A percentile compares a stretch with the other conserved stretches of the same genome.
These are phyloP conservation scores for Ciconia boyciana DNA, from an alignment of 2,113 vertebrate species.

Conservation along the genomic window DNA sequence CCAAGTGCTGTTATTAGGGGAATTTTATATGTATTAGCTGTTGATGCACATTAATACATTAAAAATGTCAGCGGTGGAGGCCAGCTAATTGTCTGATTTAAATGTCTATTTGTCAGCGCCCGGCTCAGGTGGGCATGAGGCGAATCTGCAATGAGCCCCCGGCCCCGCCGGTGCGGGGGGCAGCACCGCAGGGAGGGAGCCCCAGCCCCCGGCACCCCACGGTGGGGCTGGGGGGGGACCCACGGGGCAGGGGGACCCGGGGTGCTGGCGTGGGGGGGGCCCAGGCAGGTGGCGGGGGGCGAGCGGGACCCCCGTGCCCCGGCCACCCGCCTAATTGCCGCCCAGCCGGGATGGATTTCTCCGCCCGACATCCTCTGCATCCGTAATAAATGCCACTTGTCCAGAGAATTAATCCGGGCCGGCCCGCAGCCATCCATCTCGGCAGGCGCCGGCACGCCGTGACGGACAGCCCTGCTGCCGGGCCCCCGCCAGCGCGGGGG, in stretches of 20 bases:
- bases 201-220: neutral
- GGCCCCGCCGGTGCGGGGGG: neutral
- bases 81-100: constrained; percentile 80
- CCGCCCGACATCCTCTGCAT: constrained; percentile 73
- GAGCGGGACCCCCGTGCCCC: neutral
- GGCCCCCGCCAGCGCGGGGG: neutral
- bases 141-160: constrained; percentile 59
- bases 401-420: constrained; percentile 63
- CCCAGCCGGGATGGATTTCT: constrained; percentile 72
- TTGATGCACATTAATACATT: constrained; percentile 69
- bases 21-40: constrained; percentile 60
- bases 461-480: neutral
- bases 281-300: neutral
- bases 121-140: constrained; percentile 55
- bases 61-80: constrained; percentile 60
- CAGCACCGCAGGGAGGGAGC: neutral
- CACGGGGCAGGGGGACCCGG: neutral
- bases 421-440: constrained; percentile 38
- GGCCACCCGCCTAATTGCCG: constrained; percentile 69
- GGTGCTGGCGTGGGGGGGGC: constrained; percentile 17
- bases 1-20: constrained; percentile 46
- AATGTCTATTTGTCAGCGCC: constrained; percentile 78
- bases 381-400: constrained; percentile 77
- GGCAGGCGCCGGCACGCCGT: neutral
- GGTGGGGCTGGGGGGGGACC: too few species aligned